These are phyloP conservation scores for Phrynocephalus forsythii DNA, from an alignment of 2,797 vertebrate species.

Conservation along the genomic window DNA sequence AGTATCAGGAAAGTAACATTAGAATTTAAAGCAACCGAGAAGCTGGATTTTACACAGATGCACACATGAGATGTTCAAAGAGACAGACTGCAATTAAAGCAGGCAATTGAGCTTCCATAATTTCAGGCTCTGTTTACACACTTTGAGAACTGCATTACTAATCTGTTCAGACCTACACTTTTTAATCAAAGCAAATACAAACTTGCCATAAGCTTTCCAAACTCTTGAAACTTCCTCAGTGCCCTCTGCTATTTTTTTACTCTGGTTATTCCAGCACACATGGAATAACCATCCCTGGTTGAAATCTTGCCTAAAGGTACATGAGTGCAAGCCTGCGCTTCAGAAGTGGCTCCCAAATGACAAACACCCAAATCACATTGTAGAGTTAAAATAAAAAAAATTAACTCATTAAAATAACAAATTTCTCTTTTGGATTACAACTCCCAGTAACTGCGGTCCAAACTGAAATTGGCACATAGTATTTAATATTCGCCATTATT, in stretches of 20 bases:
- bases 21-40: conserved; percentile 58
- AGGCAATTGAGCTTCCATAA: conserved; percentile 43
- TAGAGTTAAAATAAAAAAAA: no score
- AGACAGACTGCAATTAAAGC: conserved; percentile 56
- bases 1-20: conserved; percentile 60
- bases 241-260: not conserved
- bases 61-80: conserved; percentile 48
- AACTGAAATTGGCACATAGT: no score
- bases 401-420: no score
- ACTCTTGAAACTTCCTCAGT: not conserved
- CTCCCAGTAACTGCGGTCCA: no score
- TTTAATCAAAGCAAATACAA: not conserved
- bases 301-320: not conserved
- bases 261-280: no score
- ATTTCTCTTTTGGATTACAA: no score
- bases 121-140: conserved; percentile 44
- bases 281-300: not conserved
- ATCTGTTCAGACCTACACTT: not conserved
- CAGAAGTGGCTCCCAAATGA: not conserved
- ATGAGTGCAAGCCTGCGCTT: not conserved
- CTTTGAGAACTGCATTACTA: conserved; percentile 10
- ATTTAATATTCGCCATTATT: not conserved
- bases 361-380: not conserved
- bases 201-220: not conserved
- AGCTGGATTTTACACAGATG: conserved; percentile 53